phyloP scores from a whole-genome alignment of 2,888 invertebrate genomes.

The Pristionchus mayeri region DNA sequence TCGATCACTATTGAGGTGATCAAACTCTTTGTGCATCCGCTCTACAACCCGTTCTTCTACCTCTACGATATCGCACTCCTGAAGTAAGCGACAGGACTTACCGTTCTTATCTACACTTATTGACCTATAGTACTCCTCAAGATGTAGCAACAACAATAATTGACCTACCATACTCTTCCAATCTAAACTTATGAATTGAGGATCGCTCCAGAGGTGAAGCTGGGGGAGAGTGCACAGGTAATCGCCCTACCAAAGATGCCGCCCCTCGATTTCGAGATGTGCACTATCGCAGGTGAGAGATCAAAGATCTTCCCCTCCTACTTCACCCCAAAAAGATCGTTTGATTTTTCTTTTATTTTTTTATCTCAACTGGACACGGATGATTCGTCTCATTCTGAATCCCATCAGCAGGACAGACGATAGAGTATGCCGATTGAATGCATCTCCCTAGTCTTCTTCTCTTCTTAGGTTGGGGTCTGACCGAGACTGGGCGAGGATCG shows the following conservation, averaged over 20 bases:
- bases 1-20: conserved; percentile 43
- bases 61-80: conserved; percentile 61
- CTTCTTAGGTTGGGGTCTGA: conserved; percentile 68
- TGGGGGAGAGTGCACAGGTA: conserved; percentile 52
- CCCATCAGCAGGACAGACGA: too few relatives aligned
- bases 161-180: background rate
- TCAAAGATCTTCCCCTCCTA: too few relatives aligned
- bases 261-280: conserved; percentile 58
- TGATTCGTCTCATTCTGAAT: too few relatives aligned
- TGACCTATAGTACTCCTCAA: too few relatives aligned
- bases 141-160: too few relatives aligned
- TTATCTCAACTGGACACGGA: too few relatives aligned
- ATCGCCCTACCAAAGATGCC: conserved; percentile 64
- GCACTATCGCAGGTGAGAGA: conserved; percentile 56
- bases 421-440: too few relatives aligned
- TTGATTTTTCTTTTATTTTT: background rate
- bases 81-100: conserved; percentile 57
- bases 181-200: conserved; percentile 36
- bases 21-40: conserved; percentile 58
- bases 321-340: too few relatives aligned
- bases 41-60: conserved; percentile 60
- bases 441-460: too few relatives aligned
- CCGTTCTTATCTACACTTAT: too few relatives aligned
- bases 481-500: conserved; percentile 58
- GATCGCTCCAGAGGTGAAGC: conserved; percentile 59